Base-by-base conservation (phyloP, 92 coral and sea anemone species). In the Paramuricea clavata region DNA sequence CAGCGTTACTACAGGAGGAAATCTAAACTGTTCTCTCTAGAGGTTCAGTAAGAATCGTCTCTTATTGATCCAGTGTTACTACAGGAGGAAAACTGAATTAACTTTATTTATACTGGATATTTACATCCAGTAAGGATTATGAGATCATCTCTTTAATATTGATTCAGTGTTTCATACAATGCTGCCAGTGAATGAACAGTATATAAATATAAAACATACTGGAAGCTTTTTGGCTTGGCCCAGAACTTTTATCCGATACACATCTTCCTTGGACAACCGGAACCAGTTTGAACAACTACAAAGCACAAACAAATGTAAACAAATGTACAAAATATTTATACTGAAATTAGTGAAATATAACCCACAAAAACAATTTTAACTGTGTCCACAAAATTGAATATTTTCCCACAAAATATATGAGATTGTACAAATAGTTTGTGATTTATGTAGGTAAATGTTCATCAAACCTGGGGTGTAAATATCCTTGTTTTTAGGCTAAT, bases 381-480 rank as follows among this genome's bases (percentile, higher is more conserved):
- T 8, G 8, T 60, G 28, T 12, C 32, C 28, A 60, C 32, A 26
- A 26, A 10, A 22, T 16, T 16, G 16, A 5, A 2, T 0, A 52
- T 16, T 12, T 52, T 52, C 23, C n/a, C 61, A 52, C n/a, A 52
- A 15, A 52, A 4, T 0, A 22, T 6, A 60, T 21, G 12, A 60
- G 11, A 47, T 47, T 47, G 9, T 47, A 13, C 39, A 65, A 65
- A 65, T 65, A 27, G 0, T 13, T 65, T 65, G 10, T 6, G 15
- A 31, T 2, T 44, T 1, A 72, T 27, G 6, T 72, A 72, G 47
- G 32, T 72, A 39, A 44, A 23, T 12, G 30, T 36, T 30, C 22
- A 34, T 54, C 69, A 59, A 79, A 79, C 84, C 84, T 79, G 84
- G 27, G 28, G 73, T 13, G 84, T 19, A 28, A 79, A 79, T 17